Evolutionary conservation across 2,797 vertebrate genomes (phyloP), one percentile per base, ranked within the genome.

Genomic region (Onychomys leucogaster): DNA sequence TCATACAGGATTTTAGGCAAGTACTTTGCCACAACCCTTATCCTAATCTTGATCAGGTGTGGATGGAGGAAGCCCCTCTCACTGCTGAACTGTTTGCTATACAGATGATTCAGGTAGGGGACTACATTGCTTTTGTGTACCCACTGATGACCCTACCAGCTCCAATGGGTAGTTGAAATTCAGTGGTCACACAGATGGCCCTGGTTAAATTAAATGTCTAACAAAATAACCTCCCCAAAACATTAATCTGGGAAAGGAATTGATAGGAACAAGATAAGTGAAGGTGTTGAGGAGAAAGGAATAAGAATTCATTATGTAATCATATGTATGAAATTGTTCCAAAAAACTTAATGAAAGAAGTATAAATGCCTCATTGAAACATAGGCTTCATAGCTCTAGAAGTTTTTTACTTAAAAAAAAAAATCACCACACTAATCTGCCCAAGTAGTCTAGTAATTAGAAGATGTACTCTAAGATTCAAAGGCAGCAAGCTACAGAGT

Each of bases 391-490:
- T 83, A 43, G 23, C 49, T 96, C 41, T 83, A 87, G 63, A 95
- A 80, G 57, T 11, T 46, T 46, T 52, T 87, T 73, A 41, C 14
- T 63, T 78, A 3, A 61, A 55, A 85, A 80, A 57, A 85, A 80
- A 29, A 52, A 83, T 91, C 46, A 67, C 41, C 85, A 46, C 29
- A 89, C n/a, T 76, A 32, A 65, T 73, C 21, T 84, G 46, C 55
- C n/a, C 29, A 71, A 89, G 32, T 93, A 95, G 19, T 92, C 73
- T 93, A 76, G 84, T 75, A 95, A 95, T 94, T 90, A 49, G 67
- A 94, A 94, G 32, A 95, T 49, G 41, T 25, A n/a, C 80, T 89
- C 41, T 76, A 87, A 82, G 25, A 61, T 92, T 78, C 32, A 94
- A 90, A 91, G 71, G 77, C 67, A 86, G 67, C 37, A 90, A 37